A percentile compares a stretch with the other conserved stretches of the same genome.
These are phyloP conservation scores for Philopotamus ludificatus DNA, from an alignment of 1,140 invertebrate species.

Conservation along the genomic window DNA sequence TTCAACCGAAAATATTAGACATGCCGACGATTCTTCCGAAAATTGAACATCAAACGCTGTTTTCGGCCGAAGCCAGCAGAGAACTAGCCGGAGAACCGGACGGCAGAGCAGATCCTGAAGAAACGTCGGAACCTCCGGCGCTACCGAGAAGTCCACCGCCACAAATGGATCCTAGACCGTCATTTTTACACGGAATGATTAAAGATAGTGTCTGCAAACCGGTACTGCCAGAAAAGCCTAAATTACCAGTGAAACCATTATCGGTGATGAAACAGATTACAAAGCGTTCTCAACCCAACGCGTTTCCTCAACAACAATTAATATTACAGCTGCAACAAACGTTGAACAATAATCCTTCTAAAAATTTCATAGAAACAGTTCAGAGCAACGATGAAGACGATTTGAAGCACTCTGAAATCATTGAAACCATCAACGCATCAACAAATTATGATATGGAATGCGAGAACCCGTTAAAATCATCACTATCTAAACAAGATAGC, in stretches of 20 bases:
- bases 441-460: too few relatives aligned
- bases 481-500: slow-evolving; percentile 57
- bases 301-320: slow-evolving; percentile 48
- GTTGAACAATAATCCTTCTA: slow-evolving; percentile 37
- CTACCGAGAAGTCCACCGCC: slow-evolving; percentile 64
- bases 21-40: slow-evolving; percentile 53
- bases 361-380: slow-evolving; percentile 36
- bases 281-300: slow-evolving; percentile 41
- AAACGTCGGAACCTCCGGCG: slow-evolving; percentile 63
- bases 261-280: slow-evolving; percentile 52
- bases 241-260: slow-evolving; percentile 63
- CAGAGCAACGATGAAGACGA: slow-evolving; percentile 29
- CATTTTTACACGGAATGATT: slow-evolving; percentile 67
- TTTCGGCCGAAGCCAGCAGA: slow-evolving; percentile 62
- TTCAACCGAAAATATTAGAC: slow-evolving; percentile 53
- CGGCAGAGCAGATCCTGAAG: slow-evolving; percentile 75
- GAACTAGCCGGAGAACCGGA: slow-evolving; percentile 79
- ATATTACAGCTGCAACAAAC: slow-evolving; percentile 55
- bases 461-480: slow-evolving; percentile 45
- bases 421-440: slow-evolving; percentile 27
- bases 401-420: slow-evolving; percentile 7
- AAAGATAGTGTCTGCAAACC: slow-evolving; percentile 51
- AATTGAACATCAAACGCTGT: slow-evolving; percentile 47
- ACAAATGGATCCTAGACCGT: slow-evolving; percentile 62
- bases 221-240: slow-evolving; percentile 62